Percentiles rank a stretch among this genome's conserved stretches.
Conservation (phyloP, 2,888 invertebrate species). For the Lithosia quadra region DNA sequence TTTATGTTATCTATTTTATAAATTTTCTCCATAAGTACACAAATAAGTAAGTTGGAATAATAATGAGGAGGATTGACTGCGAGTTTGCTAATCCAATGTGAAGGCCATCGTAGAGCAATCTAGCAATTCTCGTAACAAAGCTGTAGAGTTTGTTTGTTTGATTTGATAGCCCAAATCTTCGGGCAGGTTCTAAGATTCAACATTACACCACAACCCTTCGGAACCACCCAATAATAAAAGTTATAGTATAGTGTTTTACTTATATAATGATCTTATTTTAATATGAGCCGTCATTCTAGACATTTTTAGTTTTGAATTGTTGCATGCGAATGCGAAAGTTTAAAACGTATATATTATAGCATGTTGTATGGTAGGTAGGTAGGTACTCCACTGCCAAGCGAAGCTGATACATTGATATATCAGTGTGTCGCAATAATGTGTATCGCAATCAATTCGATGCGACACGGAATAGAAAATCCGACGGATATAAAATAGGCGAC, state of each 20-base stretch:
- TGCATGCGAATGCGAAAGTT: background rate
- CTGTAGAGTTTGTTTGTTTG: background rate
- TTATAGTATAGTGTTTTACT: no score
- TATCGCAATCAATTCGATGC: slow-evolving; percentile 54
- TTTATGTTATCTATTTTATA: background rate
- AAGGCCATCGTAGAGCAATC: background rate
- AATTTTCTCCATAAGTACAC: background rate
- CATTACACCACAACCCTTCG: no score
- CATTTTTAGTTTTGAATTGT: background rate
- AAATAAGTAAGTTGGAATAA: background rate
- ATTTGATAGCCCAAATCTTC: no score
- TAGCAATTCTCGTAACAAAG: background rate
- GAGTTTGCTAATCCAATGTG: background rate
- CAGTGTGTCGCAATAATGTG: slow-evolving; percentile 25
- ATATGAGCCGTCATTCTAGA: no score
- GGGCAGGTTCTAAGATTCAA: no score
- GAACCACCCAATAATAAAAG: no score
- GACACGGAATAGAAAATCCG: slow-evolving; percentile 65
- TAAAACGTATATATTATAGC: background rate
- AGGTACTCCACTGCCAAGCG: background rate
- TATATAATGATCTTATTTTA: background rate
- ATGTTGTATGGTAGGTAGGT: background rate
- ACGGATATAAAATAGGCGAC: slow-evolving; percentile 64
- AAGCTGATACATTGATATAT: slow-evolving; percentile 4
- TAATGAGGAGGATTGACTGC: background rate